Evolutionary conservation across 2,797 vertebrate genomes (phyloP), one percentile per base, ranked within the genome.

Genomic region (Micropoecilia bifurca): DNA sequence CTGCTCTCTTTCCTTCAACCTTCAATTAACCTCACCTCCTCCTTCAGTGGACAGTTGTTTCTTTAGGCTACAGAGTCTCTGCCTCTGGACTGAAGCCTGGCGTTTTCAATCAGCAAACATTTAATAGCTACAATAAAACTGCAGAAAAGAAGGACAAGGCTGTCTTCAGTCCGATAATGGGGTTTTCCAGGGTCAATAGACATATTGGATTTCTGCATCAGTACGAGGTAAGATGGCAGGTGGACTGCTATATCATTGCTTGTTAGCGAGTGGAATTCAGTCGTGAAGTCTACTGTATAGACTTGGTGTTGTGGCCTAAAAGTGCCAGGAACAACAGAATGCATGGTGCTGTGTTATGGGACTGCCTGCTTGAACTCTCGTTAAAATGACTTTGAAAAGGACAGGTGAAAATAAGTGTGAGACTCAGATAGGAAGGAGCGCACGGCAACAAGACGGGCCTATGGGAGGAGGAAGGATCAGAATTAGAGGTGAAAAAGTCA

Each of bases 301-400:
- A 12, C 36, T 68, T 22, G 43, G 0, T 18, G 33, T 68, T 79
- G 13, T 75, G 36, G 77, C 82, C 41, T 74, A 78, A 59, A 50
- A 68, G n/a, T 80, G 41, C 33, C 74, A 83, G 43, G 14, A 84
- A 74, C 36, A 55, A 53, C 48, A 55, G 48, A 41, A 12, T 47
- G 63, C 53, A 68, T 22, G 20, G 50, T 1, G 30, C 20, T 0
- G 25, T 33, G 50, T 69, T 76, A 13, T 73, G 48, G 48, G 72
- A 36, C 16, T 46, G 3, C 46, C 46, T 69, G 14, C 68, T 74
- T 71, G 77, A 79, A 80, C 53, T 59, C 46, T 72, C 36, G 36
- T 85, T 73, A 57, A 46, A 33, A 73, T 5, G 16, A 71, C 74
- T 86, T 82, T 85, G 78, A 82, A 73, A 89, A 80, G 57, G 83